Base-by-base conservation (phyloP, 2,888 invertebrate species). In the Caenorhabditis plicata region DNA sequence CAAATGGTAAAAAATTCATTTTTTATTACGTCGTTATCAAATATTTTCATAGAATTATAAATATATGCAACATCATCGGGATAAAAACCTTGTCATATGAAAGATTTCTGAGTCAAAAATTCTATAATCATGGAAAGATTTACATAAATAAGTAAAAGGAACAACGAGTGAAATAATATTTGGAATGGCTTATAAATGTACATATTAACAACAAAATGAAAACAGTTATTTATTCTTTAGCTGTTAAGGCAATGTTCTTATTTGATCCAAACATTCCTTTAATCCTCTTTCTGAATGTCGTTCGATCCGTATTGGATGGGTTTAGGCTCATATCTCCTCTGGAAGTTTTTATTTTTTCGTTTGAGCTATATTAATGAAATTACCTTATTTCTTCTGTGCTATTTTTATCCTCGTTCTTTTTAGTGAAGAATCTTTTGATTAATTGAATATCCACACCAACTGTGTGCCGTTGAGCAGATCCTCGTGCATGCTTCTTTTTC, bases 391-490 rank as follows among this genome's bases (percentile, higher is more conserved):
- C 54, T 23, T 61, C 47, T 7, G 31, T 4, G 15, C 35, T 29
- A 13, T 26, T 49, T 33, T 53, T 42, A 32, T 55, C 41, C 33
- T 64, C 60, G 11, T 68, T 56, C 35, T 60, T 64, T 15, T 64
- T 55, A 1, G 61, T 58, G 2, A 71, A 66, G 11, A 68, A 47
- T 36, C 54, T 62, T 45, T 80, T 78, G 36, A 80, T 47, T 79
- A 79, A 80, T 35, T 74, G 68, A 13, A 78, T 75, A 56, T 80
- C 80, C 17, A 80, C 78, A 8, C 73, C 78, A 11, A 80, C 42
- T 1, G 80, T 80, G 41, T 80, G 80, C 1, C 80, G 53, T 8
- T 66, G 70, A 7, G 58, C 51, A 4, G 73, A 65, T 15, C 73
- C 74, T n/a, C 80, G 65, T 11, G 60, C 67, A 40, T 79, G 79